A percentile compares a stretch with the other conserved stretches of the same genome.
phyloP scores from a whole-genome alignment of 2,888 invertebrate genomes.

The Andrena fulva region DNA sequence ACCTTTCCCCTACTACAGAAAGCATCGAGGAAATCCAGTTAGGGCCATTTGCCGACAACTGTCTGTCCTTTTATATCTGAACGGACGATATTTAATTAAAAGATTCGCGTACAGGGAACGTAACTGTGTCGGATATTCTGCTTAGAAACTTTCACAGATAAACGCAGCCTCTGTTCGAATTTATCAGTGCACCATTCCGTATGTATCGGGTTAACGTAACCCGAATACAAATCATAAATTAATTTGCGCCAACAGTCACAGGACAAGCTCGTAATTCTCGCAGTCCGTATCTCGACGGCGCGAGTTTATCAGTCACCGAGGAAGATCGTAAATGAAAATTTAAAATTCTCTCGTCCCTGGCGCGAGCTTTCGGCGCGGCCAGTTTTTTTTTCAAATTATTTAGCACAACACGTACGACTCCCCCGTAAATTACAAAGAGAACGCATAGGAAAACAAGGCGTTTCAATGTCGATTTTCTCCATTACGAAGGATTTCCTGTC shows the following conservation, averaged over 20 bases:
- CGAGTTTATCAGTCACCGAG: conserved; percentile 23
- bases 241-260: conserved; percentile 23
- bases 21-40: too few relatives aligned
- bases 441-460: not conserved
- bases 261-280: conserved; percentile 24
- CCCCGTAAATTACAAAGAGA: not conserved
- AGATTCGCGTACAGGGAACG: too few relatives aligned
- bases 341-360: conserved; percentile 29
- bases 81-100: too few relatives aligned
- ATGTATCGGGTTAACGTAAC: not conserved
- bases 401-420: not conserved
- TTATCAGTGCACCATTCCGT: not conserved
- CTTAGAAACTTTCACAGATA: not conserved
- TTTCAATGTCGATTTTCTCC: not conserved
- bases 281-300: conserved; percentile 1
- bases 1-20: too few relatives aligned
- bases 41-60: too few relatives aligned
- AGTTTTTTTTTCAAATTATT: conserved; percentile 21
- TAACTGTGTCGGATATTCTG: too few relatives aligned
- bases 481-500: not conserved
- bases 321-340: conserved; percentile 45
- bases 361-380: not conserved
- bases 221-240: conserved; percentile 39
- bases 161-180: not conserved
- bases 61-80: too few relatives aligned